These are phyloP conservation scores for Delphinapterus leucas DNA, from an alignment of 2,113 vertebrate genomes.

Conservation along the genomic window DNA sequence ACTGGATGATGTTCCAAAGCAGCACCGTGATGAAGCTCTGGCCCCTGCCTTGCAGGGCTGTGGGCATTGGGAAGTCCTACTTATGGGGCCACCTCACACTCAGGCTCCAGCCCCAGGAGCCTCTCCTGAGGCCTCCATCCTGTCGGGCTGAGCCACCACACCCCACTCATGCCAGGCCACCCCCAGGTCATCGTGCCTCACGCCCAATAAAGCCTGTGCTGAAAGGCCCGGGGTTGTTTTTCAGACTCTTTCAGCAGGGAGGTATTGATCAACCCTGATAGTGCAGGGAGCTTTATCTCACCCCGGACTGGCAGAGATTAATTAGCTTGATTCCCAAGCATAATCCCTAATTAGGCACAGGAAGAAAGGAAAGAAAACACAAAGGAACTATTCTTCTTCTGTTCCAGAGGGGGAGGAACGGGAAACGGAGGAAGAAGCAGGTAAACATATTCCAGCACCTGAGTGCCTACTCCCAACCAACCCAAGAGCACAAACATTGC, in stretches of 20 bases:
- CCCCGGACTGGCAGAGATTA: conserved; percentile 50
- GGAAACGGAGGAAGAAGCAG: conserved; percentile 12
- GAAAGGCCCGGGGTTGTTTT: not conserved
- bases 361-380: conserved; percentile 66
- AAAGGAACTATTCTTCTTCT: conserved; percentile 64
- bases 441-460: not conserved
- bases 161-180: not conserved
- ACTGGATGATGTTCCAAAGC: not conserved
- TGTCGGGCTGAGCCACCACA: not conserved
- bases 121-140: not conserved
- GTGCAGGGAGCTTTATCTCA: conserved; percentile 12
- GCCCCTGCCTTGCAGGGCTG: not conserved
- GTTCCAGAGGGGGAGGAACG: not conserved
- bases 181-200: not conserved
- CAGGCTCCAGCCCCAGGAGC: not conserved
- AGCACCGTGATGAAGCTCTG: not conserved
- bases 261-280: conserved; percentile 62
- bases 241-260: not conserved
- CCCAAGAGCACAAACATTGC: not conserved
- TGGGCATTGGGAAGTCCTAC: not conserved
- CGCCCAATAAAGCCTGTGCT: conserved; percentile 29
- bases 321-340: conserved; percentile 65
- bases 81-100: not conserved
- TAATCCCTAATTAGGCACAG: conserved; percentile 68
- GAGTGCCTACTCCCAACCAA: not conserved